Base-by-base conservation (phyloP, 1,140 invertebrate genomes). In the Cepaea nemoralis region DNA sequence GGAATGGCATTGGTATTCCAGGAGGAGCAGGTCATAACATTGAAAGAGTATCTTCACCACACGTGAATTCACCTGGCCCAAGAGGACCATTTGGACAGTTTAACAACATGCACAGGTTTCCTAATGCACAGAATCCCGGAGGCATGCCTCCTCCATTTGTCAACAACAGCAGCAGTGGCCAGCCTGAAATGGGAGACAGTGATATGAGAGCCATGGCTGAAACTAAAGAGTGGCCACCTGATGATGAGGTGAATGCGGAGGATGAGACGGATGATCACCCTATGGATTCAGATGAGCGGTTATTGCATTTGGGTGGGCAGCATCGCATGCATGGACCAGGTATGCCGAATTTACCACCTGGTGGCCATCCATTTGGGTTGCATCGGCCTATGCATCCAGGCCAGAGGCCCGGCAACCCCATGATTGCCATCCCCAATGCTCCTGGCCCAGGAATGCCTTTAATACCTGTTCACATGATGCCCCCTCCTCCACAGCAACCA, bases 201-300 rank as follows among this genome's bases (percentile, higher is more conserved):
- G 78, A 80, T 35, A 71, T 80, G 69, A 31, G 78, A n/a, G 69
- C 42, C 31, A 73, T 73, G 45, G 69, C 69, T 35, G 78, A 80
- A 37, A 16, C 78, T 45, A 80, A 80, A 35, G 78, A 80, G 48
- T 80, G 78, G 78, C 78, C 78, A 42, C 78, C 78, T 73, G 78
- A 80, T 80, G 78, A 80, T 73, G 78, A 80, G 35, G 78, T 80
- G 12, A 80, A 80, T 80, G 78, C 55, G 6, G 82, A 83, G 42
- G 74, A 70, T 71, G 82, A 83, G 27, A 24, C 37, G 24, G 78
- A 83, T 42, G 74, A 77, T 24, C n/a, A 40, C 14, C 63, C 14
- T 10, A 79, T 77, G 70, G 78, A 80, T 77, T 69, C 71, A 37
- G 82, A 83, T 73, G 73, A 79, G 24, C 37, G 77, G 39, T 48